Evolutionary conservation across 2,113 vertebrate genomes (phyloP), one percentile per base, ranked within the genome.

Genomic region (Cheirogaleus medius): DNA sequence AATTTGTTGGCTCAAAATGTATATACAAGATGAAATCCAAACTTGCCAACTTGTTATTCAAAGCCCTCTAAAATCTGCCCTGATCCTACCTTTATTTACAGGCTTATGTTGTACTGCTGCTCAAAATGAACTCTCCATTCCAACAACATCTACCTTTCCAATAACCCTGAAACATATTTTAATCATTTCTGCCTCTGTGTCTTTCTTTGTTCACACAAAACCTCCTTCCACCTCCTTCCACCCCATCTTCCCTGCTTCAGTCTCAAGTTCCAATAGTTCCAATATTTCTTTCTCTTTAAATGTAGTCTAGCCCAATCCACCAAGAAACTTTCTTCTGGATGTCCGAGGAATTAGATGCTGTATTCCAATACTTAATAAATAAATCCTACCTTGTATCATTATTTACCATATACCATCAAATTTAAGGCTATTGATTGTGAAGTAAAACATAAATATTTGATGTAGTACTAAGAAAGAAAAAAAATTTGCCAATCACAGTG

Each of bases 11-110:
- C 56, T 95, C 82, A 60, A 84, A 77, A 78, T 69, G 6, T 52
- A 78, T 80, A 58, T 49, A 63, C 47, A 94, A 80, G 37, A 68
- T 83, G 60, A 93, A 92, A 93, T 83, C 47, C 34, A 78, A 96
- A 82, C n/a, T 52, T 93, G 52, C n/a, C 81, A 82, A 42, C 60
- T 88, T 83, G 23, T 93, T 91, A 78, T 52, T 76, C 63, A 82
- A 91, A 93, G 78, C 89, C 10, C 54, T 94, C 84, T 95, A 37
- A 71, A 85, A 34, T 82, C 69, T 47, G 17, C 58, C 34, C 3
- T 60, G 63, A 90, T 60, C 44, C 64, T 52, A 49, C 39, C 44
- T 96, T 84, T 94, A 60, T 87, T 84, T 77, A 83, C 23, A 80
- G 42, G 27, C 3, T 87, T 77, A 56, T 20, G 13, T 7, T 39